Base-by-base conservation (phyloP, 2,797 vertebrate genomes). In the Brachyalestes nurse region DNA sequence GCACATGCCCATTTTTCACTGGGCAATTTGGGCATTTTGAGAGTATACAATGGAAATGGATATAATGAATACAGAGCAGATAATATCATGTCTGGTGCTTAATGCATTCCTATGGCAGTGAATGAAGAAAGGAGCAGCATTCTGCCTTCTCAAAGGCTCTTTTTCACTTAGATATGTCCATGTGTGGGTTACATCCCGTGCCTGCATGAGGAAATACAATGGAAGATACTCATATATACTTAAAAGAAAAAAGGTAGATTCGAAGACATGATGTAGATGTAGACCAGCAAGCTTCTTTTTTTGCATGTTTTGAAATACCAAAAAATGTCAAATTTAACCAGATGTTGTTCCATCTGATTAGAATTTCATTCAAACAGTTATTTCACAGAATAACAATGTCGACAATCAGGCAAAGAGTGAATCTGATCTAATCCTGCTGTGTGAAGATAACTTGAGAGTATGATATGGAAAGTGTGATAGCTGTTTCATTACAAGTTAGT, bases 1-100 rank as follows among this genome's bases (percentile, higher is more conserved):
- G 87, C 82, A 74, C 83, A 82, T 51, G n/a, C 49, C 60, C 57
- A 84, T 83, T 77, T 85, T 88, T 79, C 74, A 87, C 82, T 45
- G 12, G 49, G 72, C 64, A 84, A 77, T 84, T 75, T 67, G 60
- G 58, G 42, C 51, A 45, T 66, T 80, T 80, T 72, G 21, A 34
- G 74, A 80, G 19, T 77, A 58, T 65, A 60, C 66, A 69, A 61
- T 81, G 78, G 47, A 76, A 78, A 79, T 75, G 65, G 78, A 80
- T 72, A 81, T 84, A 73, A 78, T 64, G 75, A 58, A 61, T 70
- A 72, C 66, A 69, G 61, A 77, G 82, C 69, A 77, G 71, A 69
- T 53, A 62, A 55, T 74, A 74, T 74, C 55, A 74, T 74, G 38
- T 23, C 72, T 60, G 38, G 19, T 42, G 38, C 49, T 42, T 60